These are phyloP conservation scores for Odocoileus hemionus DNA, from an alignment of 2,113 vertebrate species.

Conservation along the genomic window DNA sequence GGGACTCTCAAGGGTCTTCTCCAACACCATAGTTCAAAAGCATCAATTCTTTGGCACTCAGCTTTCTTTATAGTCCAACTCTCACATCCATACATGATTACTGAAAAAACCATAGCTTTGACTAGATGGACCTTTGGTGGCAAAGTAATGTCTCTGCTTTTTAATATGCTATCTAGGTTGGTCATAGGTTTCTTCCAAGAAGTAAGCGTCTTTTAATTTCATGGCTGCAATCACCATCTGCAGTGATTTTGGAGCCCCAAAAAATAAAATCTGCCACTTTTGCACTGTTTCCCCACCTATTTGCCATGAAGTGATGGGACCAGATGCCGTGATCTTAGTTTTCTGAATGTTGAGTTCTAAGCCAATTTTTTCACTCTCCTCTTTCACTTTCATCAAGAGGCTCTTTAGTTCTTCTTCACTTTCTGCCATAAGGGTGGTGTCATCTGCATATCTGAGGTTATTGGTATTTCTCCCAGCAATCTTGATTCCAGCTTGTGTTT, in stretches of 20 bases:
- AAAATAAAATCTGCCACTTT: background rate
- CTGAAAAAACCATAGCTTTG: background rate
- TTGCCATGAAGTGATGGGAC: background rate
- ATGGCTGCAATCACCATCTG: background rate
- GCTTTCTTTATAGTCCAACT: background rate
- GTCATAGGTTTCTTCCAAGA: background rate
- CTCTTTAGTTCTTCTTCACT: background rate
- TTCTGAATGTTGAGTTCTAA: background rate
- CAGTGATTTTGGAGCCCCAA: background rate
- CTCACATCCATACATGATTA: background rate
- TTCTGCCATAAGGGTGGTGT: background rate
- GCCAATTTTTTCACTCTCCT: background rate
- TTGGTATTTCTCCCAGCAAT: background rate
- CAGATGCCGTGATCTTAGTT: background rate
- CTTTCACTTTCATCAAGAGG: background rate
- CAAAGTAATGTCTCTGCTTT: background rate
- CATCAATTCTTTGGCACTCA: background rate
- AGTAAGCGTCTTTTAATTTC: background rate
- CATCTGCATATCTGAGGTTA: background rate
- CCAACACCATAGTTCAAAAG: background rate
- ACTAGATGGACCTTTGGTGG: background rate
- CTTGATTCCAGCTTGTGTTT: background rate
- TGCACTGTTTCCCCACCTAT: background rate
- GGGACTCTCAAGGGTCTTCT: background rate
- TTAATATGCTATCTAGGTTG: background rate